phyloP scores from a whole-genome alignment of 2,797 vertebrate species.

The Gymnopithys bicolor region DNA sequence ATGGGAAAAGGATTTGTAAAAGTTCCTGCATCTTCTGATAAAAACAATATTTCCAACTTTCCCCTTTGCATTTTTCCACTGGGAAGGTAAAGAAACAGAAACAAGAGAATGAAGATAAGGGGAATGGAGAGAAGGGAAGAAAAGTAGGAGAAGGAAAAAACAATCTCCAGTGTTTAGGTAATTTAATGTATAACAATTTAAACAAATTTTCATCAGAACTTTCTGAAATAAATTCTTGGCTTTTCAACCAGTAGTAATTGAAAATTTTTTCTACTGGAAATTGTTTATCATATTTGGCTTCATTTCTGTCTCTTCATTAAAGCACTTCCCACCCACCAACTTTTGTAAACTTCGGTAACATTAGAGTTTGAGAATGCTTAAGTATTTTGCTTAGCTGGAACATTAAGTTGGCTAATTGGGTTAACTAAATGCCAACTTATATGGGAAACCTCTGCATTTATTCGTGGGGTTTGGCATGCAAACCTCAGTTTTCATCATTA shows the following conservation, averaged over 20 bases:
- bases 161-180: not conserved
- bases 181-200: not conserved
- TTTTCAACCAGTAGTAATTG: not conserved
- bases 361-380: not conserved
- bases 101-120: not conserved
- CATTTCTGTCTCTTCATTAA: not conserved
- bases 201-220: not conserved
- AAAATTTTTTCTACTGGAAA: not conserved
- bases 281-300: not conserved
- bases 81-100: not conserved
- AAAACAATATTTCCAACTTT: not conserved
- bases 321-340: not conserved
- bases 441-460: not conserved
- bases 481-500: slow-evolving; percentile 21
- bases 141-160: not conserved
- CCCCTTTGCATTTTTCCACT: not conserved
- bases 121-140: not conserved
- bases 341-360: not conserved
- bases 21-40: not conserved
- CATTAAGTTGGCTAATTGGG: not conserved
- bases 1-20: not conserved
- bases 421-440: slow-evolving; percentile 9
- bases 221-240: not conserved
- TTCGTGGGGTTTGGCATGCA: not conserved
- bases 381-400: not conserved